These are phyloP conservation scores for Tetanocera ferruginea DNA, from an alignment of 2,888 invertebrate species.

Conservation along the genomic window DNA sequence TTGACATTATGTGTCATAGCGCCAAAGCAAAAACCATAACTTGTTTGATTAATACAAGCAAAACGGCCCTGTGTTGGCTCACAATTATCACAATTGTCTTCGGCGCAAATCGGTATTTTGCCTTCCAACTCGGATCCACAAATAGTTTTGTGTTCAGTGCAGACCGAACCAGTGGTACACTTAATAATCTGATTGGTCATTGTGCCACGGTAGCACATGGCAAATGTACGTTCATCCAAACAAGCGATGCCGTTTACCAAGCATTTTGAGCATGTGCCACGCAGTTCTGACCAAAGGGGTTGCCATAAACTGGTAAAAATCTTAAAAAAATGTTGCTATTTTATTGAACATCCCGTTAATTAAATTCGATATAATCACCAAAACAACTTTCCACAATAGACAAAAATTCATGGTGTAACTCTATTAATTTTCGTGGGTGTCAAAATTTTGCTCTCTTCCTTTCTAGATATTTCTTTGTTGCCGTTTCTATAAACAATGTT, in stretches of 20 bases:
- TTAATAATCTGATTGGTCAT: not conserved
- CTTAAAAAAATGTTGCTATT: not conserved
- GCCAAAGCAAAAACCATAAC: conserved; percentile 29
- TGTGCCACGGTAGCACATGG: not conserved
- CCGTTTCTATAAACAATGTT: too few relatives aligned
- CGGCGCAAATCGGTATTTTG: not conserved
- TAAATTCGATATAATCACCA: not conserved
- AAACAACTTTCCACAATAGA: not conserved
- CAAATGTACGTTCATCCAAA: conserved; percentile 12
- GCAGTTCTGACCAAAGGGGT: not conserved
- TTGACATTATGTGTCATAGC: not conserved
- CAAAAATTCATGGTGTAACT: not conserved
- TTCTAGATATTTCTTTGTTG: too few relatives aligned
- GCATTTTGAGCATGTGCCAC: conserved; percentile 12
- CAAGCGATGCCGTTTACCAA: conserved; percentile 22
- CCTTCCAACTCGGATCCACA: not conserved
- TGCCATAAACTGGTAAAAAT: not conserved
- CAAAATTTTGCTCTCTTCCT: too few relatives aligned
- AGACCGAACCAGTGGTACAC: conserved; percentile 16
- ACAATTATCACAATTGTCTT: conserved; percentile 23
- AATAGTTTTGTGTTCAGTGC: not conserved
- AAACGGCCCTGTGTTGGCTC: not conserved
- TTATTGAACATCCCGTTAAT: too few relatives aligned
- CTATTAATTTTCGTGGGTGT: too few relatives aligned
- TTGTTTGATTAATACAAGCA: conserved; percentile 20